Percentiles rank a stretch among this genome's conserved stretches.
Evolutionary conservation across 1,140 invertebrate genomes (phyloP).

Genomic region (Leptestheria dahalacensis): DNA sequence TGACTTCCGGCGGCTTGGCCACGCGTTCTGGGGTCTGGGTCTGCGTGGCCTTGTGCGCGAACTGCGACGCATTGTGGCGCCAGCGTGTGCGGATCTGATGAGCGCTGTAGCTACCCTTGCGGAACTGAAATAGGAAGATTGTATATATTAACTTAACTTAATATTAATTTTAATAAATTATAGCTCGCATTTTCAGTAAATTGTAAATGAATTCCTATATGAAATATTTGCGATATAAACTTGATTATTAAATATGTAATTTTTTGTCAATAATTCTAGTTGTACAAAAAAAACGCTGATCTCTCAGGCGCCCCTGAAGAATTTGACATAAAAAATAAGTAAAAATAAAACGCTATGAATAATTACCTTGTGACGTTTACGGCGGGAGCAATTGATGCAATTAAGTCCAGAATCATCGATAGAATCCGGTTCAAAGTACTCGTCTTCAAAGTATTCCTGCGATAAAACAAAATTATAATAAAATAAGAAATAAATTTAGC

Average conservation of each 20-base stretch:
- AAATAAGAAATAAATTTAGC: too few relatives aligned
- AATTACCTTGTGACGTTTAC: not conserved
- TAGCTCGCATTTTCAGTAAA: not conserved
- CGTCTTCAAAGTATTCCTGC: not conserved
- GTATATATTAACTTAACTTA: not conserved
- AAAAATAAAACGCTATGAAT: too few relatives aligned
- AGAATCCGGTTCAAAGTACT: not conserved
- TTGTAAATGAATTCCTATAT: not conserved
- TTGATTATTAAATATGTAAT: too few relatives aligned
- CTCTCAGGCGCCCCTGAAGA: too few relatives aligned
- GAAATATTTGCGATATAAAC: too few relatives aligned
- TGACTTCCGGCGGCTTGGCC: not conserved
- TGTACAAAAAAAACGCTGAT: too few relatives aligned
- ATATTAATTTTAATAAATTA: not conserved
- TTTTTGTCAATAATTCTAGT: too few relatives aligned
- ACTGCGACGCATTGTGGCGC: not conserved
- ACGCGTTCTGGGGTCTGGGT: not conserved
- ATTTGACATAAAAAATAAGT: too few relatives aligned
- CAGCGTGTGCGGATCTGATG: constrained; percentile 10
- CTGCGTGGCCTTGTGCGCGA: not conserved
- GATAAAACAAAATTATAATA: too few relatives aligned
- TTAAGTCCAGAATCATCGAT: not conserved
- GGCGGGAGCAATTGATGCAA: not conserved
- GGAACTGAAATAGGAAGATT: not conserved
- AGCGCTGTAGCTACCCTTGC: constrained; percentile 4